These are phyloP conservation scores for Isaurus tuberculatus DNA, from an alignment of 92 coral and sea anemone species.

Conservation along the genomic window DNA sequence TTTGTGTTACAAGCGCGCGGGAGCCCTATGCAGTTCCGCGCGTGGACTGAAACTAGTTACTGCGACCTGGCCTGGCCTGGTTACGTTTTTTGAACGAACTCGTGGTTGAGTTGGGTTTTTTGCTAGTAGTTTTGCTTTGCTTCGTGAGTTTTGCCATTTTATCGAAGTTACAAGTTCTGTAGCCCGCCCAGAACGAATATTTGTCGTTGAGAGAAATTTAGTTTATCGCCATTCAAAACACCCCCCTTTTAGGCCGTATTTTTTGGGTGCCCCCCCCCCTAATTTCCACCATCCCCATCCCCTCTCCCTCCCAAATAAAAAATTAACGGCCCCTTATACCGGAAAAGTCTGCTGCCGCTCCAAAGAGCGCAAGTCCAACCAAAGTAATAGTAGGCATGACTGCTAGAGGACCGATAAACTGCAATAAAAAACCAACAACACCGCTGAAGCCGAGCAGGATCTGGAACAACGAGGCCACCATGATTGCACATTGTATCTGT, in stretches of 20 bases:
- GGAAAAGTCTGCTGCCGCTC: conserved; percentile 73
- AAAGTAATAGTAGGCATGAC: conserved; percentile 92
- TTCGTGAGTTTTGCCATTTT: neutral
- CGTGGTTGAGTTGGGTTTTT: too few relatives aligned
- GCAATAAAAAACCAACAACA: conserved; percentile 83
- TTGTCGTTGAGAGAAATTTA: too few relatives aligned
- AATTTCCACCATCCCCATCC: too few relatives aligned
- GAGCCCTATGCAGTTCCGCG: too few relatives aligned
- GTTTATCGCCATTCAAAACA: neutral
- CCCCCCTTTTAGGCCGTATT: too few relatives aligned
- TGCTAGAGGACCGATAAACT: conserved; percentile 92
- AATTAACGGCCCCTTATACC: conserved; percentile 61
- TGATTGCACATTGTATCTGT: conserved; percentile 93
- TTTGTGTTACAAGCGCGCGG: too few relatives aligned
- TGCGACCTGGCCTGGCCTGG: too few relatives aligned
- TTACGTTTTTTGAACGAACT: too few relatives aligned
- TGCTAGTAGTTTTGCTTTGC: too few relatives aligned
- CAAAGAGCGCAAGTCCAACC: conserved; percentile 89
- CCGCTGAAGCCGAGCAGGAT: conserved; percentile 88
- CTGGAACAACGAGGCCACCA: conserved; percentile 89
- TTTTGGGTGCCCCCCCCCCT: too few relatives aligned
- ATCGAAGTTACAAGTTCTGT: neutral
- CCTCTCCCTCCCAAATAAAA: neutral
- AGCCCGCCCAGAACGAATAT: too few relatives aligned
- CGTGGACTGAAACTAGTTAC: too few relatives aligned